phyloP scores from a whole-genome alignment of 2,888 invertebrate species.

The Drosophila kanekoi region DNA sequence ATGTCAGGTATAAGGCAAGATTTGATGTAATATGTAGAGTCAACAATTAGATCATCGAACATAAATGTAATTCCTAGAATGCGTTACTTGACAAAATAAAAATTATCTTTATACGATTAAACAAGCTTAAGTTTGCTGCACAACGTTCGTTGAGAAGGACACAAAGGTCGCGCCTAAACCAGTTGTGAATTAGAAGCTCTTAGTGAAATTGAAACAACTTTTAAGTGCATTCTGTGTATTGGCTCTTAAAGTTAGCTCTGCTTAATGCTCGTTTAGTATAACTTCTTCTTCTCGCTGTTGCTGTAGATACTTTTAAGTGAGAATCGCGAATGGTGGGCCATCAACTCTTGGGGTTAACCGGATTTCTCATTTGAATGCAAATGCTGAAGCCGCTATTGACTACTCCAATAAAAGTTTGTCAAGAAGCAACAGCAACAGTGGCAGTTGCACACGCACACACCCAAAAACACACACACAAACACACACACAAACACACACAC shows the following conservation, averaged over 20 bases:
- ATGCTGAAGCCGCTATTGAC: constrained; percentile 42
- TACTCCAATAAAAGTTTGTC: constrained; percentile 53
- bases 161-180: too few relatives aligned
- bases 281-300: constrained; percentile 6
- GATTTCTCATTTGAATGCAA: constrained; percentile 66
- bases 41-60: too few relatives aligned
- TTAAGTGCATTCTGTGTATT: too few relatives aligned
- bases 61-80: too few relatives aligned
- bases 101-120: too few relatives aligned
- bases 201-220: too few relatives aligned
- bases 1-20: too few relatives aligned
- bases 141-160: too few relatives aligned
- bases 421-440: constrained; percentile 16
- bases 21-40: too few relatives aligned
- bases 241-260: background rate
- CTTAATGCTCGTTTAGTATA: background rate
- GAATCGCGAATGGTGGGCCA: constrained; percentile 18
- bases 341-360: constrained; percentile 67
- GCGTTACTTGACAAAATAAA: too few relatives aligned
- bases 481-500: constrained; percentile 6
- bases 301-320: background rate
- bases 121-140: too few relatives aligned
- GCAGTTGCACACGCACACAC: background rate
- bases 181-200: too few relatives aligned
- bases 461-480: constrained; percentile 13